Base-by-base conservation (phyloP, 2,113 vertebrate species). In the Pterocles burchelli region DNA sequence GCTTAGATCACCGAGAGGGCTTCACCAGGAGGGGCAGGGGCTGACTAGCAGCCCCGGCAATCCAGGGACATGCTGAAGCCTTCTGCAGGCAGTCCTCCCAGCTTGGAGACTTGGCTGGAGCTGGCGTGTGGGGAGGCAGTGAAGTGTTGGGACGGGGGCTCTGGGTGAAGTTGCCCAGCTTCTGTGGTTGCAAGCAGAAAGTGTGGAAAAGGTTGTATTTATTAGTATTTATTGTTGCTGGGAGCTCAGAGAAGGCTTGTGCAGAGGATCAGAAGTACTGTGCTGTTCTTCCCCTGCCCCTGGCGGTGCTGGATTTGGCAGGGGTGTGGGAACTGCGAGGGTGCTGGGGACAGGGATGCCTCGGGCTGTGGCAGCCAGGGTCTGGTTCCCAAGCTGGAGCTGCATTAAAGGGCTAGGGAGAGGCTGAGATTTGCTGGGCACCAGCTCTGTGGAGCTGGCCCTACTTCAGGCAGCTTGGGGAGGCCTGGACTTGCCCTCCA, bases 171-270 rank as follows among this genome's bases (percentile, higher is more conserved):
- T 54, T 90, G 78, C 68, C 61, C 33, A 14, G 13, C 10, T 22
- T 29, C 33, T 0, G 0, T 28, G 13, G 20, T 3, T 54, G 13
- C 51, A 34, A 76, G 71, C 36, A 43, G 67, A 16, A 73, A 62
- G 43, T 36, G 61, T 4, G 5, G 29, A 66, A 77, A n/a, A 63
- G 48, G 88, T 94, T 85, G 75, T 97, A 97, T 97, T 96, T 97
- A 97, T 97, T 96, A 68, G 93, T 97, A 97, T 97, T 97, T 97
- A 97, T 97, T 96, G 92, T 90, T 85, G 65, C 51, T 83, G 83
- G 68, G 89, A 85, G 73, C 1, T 0, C 71, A 59, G 93, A 77
- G 59, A 55, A 71, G 84, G 87, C 43, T 77, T 0, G 1, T n/a
- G 62, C 24, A 15, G 73, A 71, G 75, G 46, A 58, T 22, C 0